phyloP scores from a whole-genome alignment of 2,888 invertebrate species.

The Drosophila planitibia region DNA sequence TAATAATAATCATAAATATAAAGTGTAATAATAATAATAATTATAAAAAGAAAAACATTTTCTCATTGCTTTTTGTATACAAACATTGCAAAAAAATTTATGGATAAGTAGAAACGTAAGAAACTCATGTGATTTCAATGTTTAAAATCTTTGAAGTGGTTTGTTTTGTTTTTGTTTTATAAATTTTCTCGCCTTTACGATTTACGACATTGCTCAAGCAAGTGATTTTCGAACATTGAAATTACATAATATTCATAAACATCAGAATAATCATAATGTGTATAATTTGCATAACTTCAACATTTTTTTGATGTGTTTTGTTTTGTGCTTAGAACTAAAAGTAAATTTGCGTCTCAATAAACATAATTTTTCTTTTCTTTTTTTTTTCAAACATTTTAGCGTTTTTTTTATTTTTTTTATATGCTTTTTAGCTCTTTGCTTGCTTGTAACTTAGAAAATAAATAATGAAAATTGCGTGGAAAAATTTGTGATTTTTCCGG shows the following conservation, averaged over 20 bases:
- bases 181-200: slow-evolving; percentile 38
- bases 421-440: slow-evolving; percentile 64
- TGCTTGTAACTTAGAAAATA: slow-evolving; percentile 64
- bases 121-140: slow-evolving; percentile 62
- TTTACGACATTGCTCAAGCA: slow-evolving; percentile 62
- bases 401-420: slow-evolving; percentile 44
- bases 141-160: slow-evolving; percentile 41
- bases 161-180: slow-evolving; percentile 15
- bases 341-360: slow-evolving; percentile 76
- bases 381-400: slow-evolving; percentile 29
- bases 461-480: slow-evolving; percentile 61
- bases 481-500: slow-evolving; percentile 27
- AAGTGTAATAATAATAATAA: slow-evolving; percentile 72
- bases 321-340: slow-evolving; percentile 74
- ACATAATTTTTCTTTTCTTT: slow-evolving; percentile 57
- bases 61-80: slow-evolving; percentile 56
- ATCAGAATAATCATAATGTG: slow-evolving; percentile 51
- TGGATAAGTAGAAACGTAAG: slow-evolving; percentile 54
- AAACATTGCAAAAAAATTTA: slow-evolving; percentile 68
- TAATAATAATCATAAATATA: slow-evolving; percentile 75
- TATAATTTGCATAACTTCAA: slow-evolving; percentile 71
- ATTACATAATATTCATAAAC: slow-evolving; percentile 46
- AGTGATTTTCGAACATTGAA: slow-evolving; percentile 53
- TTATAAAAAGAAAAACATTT: slow-evolving; percentile 65
- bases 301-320: slow-evolving; percentile 50